Percentiles rank a stretch among this genome's conserved stretches.
Evolutionary conservation across 2,113 vertebrate genomes (phyloP).

Genomic region (Baryphthengus martii): DNA sequence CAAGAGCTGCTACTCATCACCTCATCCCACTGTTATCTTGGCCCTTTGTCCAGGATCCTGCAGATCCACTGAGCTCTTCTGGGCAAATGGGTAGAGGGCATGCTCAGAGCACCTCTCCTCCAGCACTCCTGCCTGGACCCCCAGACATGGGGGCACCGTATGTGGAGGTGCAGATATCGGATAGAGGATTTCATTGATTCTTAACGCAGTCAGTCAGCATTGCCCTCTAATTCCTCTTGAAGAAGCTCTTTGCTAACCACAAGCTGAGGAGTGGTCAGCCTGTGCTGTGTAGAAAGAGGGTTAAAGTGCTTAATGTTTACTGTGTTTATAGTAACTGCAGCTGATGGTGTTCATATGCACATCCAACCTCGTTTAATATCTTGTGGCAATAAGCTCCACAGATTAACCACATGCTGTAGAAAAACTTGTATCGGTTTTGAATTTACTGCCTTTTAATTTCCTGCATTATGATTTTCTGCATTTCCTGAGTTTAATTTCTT

Average conservation of each 20-base stretch:
- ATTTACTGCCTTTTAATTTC: conserved; percentile 53
- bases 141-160: rapidly evolving
- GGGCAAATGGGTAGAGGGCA: not conserved
- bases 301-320: not conserved
- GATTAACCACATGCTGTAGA: not conserved
- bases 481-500: conserved; percentile 33
- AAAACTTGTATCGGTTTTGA: not conserved
- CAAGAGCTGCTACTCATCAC: not conserved
- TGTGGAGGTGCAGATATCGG: not conserved
- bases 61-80: not conserved
- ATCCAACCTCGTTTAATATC: not conserved
- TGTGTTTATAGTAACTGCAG: not conserved
- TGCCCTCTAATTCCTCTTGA: not conserved
- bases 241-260: not conserved
- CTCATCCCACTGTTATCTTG: not conserved
- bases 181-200: not conserved
- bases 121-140: not conserved
- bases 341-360: not conserved
- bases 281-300: not conserved
- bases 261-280: not conserved
- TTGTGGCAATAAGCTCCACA: conserved; percentile 10
- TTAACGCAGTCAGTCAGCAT: rapidly evolving
- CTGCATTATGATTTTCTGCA: conserved; percentile 31
- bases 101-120: not conserved
- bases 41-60: not conserved